phyloP scores from a whole-genome alignment of 2,888 invertebrate species.

The Antheraea yamamai region DNA sequence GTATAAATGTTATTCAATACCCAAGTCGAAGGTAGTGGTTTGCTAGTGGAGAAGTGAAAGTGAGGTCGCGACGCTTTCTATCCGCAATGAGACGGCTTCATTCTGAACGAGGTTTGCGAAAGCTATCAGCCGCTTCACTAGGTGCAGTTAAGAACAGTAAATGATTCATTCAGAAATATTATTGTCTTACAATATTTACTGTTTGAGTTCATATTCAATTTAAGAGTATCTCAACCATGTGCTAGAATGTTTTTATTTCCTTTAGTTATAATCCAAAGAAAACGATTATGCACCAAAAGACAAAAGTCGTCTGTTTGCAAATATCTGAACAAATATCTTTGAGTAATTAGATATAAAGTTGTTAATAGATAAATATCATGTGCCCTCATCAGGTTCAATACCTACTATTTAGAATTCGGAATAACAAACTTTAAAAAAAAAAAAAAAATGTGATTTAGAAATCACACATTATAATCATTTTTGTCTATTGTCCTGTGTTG shows the following conservation, averaged over 20 bases:
- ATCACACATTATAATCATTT: neutral
- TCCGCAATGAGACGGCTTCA: constrained; percentile 49
- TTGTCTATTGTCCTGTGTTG: neutral
- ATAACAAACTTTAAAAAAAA: neutral
- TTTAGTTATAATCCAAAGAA: neutral
- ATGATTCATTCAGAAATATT: neutral
- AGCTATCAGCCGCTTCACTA: constrained; percentile 47
- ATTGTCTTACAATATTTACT: neutral
- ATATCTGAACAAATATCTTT: neutral
- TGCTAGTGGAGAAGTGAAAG: constrained; percentile 73
- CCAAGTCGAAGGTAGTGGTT: constrained; percentile 22
- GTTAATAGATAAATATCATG: neutral
- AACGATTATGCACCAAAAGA: neutral
- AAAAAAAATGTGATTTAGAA: no score
- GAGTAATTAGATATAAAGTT: neutral
- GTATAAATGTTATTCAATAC: constrained; percentile 31
- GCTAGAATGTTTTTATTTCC: neutral
- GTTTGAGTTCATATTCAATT: neutral
- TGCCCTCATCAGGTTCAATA: neutral
- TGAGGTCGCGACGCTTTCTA: constrained; percentile 79
- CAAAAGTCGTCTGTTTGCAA: neutral
- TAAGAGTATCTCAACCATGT: neutral
- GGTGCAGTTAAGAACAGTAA: constrained; percentile 25
- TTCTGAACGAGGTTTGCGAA: constrained; percentile 60
- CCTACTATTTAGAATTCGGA: no score